Conservation (phyloP, 2,888 invertebrate species). For the Tineola bisselliella region DNA sequence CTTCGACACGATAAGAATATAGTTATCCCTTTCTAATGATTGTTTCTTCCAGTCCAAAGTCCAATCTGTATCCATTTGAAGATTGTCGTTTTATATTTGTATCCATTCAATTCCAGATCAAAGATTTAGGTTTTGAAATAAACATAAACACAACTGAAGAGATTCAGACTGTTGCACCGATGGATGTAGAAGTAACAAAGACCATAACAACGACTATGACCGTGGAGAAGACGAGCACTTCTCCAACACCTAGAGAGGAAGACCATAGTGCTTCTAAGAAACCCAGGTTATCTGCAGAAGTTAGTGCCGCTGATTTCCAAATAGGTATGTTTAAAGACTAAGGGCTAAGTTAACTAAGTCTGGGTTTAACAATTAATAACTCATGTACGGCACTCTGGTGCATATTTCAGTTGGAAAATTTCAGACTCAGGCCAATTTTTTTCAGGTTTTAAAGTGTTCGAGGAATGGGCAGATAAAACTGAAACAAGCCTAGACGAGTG, state of each 20-base stretch:
- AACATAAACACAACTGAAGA: conserved; percentile 35
- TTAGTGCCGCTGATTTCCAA: conserved; percentile 51
- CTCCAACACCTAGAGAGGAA: conserved; percentile 18
- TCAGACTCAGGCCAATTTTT: too few relatives aligned
- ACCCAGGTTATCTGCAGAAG: conserved; percentile 33
- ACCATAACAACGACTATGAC: conserved; percentile 37
- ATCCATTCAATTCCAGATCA: conserved; percentile 54
- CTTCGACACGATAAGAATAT: too few relatives aligned
- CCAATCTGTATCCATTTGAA: too few relatives aligned
- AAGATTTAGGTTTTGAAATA: conserved; percentile 69
- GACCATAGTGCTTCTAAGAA: conserved; percentile 31
- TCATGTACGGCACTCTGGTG: too few relatives aligned
- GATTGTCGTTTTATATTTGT: too few relatives aligned
- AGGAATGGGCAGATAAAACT: conserved; percentile 44
- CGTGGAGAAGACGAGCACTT: conserved; percentile 18
- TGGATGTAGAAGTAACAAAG: conserved; percentile 34
- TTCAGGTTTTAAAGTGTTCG: conserved; percentile 52
- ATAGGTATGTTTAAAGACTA: conserved; percentile 32
- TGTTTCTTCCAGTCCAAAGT: too few relatives aligned
- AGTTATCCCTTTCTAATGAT: too few relatives aligned
- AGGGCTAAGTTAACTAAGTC: too few relatives aligned
- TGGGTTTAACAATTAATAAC: too few relatives aligned
- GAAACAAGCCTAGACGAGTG: conserved; percentile 40
- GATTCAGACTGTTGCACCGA: conserved; percentile 24
- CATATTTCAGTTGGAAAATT: too few relatives aligned